Evolutionary conservation across 1,140 invertebrate genomes (phyloP), one percentile per base, ranked within the genome.

Genomic region (Drosophila sucinea): DNA sequence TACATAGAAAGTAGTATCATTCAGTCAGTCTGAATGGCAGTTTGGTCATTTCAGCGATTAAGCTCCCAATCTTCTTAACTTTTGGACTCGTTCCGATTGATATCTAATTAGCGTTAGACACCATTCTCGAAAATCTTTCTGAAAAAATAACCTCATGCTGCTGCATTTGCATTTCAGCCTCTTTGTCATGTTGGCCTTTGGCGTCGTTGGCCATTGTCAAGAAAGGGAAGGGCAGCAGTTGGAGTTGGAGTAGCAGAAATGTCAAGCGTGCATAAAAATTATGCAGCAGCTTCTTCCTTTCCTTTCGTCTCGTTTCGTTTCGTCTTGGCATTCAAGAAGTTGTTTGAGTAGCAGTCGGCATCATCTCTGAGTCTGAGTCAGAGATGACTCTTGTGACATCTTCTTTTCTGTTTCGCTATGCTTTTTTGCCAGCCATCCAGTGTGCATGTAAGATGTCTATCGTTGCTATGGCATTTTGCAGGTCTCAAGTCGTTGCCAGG

Each of bases 391-490:
- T 58, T 58, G 56, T 38, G 56, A 58, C 56, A 58, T 58, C 56
- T 58, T 58, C 56, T 33, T 58, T 58, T 58, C 33, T 33, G 56
- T 25, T 35, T 58, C 29, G 27, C 25, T 58, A 17, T 58, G 56
- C 32, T 35, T 27, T 51, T 51, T 47, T 51, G 23, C 44, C 44
- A 51, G 23, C 44, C 44, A 51, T 51, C 54, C 62, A 61, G 67
- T 51, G 44, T 51, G 23, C 44, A 51, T 51, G 44, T 51, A 58
- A 58, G 56, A 58, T 58, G 30, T 58, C 32, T 58, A 58, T 58
- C 56, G 56, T 38, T 27, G 51, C 35, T n/a, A 56, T 70, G 60
- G 55, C 67, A 56, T 70, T 70, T 54, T 38, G 60, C 51, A 33
- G 32, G 11, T 61, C 58, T 61, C 58, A n/a, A 57, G 29, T 33